phyloP scores from a whole-genome alignment of 2,888 invertebrate species.

The Ormia ochracea region DNA sequence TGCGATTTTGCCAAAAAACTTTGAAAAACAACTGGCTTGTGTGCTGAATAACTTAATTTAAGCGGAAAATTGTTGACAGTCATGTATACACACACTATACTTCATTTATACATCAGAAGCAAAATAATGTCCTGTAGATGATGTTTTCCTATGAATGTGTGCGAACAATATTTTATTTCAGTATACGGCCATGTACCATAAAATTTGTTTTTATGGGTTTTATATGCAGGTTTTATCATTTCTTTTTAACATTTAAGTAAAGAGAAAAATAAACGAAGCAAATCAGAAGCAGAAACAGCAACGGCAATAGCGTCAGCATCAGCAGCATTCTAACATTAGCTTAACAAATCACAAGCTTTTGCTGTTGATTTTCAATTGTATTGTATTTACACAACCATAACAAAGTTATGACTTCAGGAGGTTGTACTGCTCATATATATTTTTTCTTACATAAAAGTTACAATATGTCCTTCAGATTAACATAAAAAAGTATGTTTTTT shows the following conservation, averaged over 20 bases:
- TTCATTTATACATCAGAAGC: background rate
- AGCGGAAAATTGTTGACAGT: constrained; percentile 15
- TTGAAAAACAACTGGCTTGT: background rate
- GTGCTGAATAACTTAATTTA: constrained; percentile 30
- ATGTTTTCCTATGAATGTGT: background rate
- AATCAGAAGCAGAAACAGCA: constrained; percentile 1
- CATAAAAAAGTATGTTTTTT: background rate
- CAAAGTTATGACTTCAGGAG: background rate
- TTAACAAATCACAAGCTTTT: constrained; percentile 52
- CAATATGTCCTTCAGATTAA: constrained; percentile 23
- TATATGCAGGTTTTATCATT: background rate
- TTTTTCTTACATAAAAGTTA: constrained; percentile 9
- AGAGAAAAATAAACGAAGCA: background rate
- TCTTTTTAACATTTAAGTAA: background rate
- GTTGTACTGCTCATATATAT: background rate
- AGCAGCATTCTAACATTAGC: constrained; percentile 27
- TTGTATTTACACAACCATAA: constrained; percentile 9
- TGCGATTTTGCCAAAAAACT: background rate
- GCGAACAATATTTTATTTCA: background rate
- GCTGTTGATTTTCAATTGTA: constrained; percentile 36
- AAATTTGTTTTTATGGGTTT: constrained; percentile 32
- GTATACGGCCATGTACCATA: constrained; percentile 7
- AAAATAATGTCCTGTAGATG: constrained; percentile 1
- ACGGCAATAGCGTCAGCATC: background rate
- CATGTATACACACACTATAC: background rate